phyloP scores from a whole-genome alignment of 2,797 vertebrate genomes.

The Masticophis lateralis region DNA sequence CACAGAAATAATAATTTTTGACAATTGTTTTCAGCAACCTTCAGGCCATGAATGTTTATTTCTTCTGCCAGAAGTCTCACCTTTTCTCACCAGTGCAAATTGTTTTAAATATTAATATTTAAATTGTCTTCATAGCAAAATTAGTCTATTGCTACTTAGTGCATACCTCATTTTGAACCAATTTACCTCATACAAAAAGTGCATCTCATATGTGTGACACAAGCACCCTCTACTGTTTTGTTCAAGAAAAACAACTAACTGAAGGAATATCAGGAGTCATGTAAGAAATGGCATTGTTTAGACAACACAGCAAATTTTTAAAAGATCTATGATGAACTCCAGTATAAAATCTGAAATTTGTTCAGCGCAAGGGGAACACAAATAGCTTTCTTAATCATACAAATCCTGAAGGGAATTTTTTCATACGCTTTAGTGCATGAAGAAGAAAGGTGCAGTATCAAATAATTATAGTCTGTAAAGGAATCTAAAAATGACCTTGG shows the following conservation, averaged over 20 bases:
- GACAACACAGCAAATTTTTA: neutral
- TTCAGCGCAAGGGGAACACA: neutral
- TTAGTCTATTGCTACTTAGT: neutral
- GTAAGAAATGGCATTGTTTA: neutral
- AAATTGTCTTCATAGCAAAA: neutral
- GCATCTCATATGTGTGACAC: conserved; percentile 22
- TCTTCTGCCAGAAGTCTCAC: neutral
- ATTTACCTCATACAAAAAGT: neutral
- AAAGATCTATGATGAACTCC: neutral
- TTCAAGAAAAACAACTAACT: neutral
- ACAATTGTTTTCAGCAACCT: neutral
- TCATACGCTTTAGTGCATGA: too few species aligned
- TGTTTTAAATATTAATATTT: conserved; percentile 5
- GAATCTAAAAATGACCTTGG: neutral
- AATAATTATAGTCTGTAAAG: neutral
- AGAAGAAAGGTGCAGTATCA: neutral
- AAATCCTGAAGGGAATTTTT: neutral
- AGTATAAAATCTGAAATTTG: neutral
- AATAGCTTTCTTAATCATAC: neutral
- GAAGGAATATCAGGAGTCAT: neutral
- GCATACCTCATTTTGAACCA: neutral
- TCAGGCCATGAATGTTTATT: neutral
- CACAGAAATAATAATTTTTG: neutral
- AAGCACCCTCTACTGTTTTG: conserved; percentile 57
- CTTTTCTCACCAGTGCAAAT: neutral